Conservation (phyloP, 1,140 invertebrate species). For the Araneus ventricosus region DNA sequence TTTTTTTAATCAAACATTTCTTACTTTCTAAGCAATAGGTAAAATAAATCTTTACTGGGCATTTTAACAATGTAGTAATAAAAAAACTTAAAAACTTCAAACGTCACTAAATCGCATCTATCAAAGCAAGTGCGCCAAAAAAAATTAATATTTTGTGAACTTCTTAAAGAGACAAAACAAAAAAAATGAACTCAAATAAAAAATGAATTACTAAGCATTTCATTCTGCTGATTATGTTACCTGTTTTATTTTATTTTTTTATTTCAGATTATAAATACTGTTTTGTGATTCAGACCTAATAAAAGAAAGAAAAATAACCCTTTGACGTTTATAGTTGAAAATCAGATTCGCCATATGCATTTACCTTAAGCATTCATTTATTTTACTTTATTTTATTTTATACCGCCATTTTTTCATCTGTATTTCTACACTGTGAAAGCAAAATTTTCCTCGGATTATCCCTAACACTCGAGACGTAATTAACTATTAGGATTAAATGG, state of each 20-base stretch:
- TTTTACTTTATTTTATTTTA: neutral
- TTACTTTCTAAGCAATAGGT: too few relatives aligned
- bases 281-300: neutral
- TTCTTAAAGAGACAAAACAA: neutral
- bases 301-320: neutral
- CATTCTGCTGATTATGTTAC: neutral
- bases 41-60: too few relatives aligned
- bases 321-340: neutral
- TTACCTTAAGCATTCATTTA: neutral
- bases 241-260: neutral
- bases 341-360: neutral
- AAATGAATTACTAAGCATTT: neutral
- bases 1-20: too few relatives aligned
- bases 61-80: too few relatives aligned
- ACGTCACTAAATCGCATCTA: neutral
- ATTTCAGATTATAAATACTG: neutral
- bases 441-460: neutral
- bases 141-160: neutral
- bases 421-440: neutral
- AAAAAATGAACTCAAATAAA: neutral
- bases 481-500: neutral
- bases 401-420: neutral
- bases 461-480: neutral
- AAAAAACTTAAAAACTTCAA: neutral
- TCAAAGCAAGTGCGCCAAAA: neutral